Evolutionary conservation across 37 sponge, comb jelly and placozoan genomes (phyloP).

Genomic region (Petrosia ficiformis): DNA sequence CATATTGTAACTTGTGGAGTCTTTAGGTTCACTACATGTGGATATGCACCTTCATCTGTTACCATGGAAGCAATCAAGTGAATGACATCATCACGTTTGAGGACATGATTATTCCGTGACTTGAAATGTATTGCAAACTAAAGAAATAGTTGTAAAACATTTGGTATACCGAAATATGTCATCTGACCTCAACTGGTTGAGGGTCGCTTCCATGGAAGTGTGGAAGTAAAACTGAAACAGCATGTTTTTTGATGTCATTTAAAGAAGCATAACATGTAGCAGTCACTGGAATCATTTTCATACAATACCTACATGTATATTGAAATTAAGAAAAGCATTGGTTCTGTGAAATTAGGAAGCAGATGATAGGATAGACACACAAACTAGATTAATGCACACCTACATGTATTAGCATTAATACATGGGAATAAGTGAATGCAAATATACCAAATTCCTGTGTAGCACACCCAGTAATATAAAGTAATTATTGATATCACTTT

Average conservation of each 20-base stretch:
- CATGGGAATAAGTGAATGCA: background rate
- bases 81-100: slow-evolving; percentile 72
- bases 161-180: background rate
- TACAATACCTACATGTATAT: too few relatives aligned
- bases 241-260: slow-evolving; percentile 56
- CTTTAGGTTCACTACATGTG: slow-evolving; percentile 61
- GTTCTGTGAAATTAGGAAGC: too few relatives aligned
- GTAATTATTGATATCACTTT: too few relatives aligned
- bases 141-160: background rate
- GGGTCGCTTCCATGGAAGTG: slow-evolving; percentile 9
- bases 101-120: slow-evolving; percentile 22
- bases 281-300: slow-evolving; percentile 62
- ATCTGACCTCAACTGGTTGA: background rate
- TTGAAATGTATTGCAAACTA: slow-evolving; percentile 75
- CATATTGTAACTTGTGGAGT: slow-evolving; percentile 64
- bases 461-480: too few relatives aligned
- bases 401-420: background rate
- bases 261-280: slow-evolving; percentile 58
- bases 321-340: too few relatives aligned
- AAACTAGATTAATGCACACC: too few relatives aligned
- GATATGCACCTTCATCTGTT: slow-evolving; percentile 38
- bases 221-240: slow-evolving; percentile 74
- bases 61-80: slow-evolving; percentile 58
- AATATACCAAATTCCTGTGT: too few relatives aligned
- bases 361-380: too few relatives aligned